Evolutionary conservation across 2,797 vertebrate species (phyloP).

Genomic region (Phrynocephalus forsythii): DNA sequence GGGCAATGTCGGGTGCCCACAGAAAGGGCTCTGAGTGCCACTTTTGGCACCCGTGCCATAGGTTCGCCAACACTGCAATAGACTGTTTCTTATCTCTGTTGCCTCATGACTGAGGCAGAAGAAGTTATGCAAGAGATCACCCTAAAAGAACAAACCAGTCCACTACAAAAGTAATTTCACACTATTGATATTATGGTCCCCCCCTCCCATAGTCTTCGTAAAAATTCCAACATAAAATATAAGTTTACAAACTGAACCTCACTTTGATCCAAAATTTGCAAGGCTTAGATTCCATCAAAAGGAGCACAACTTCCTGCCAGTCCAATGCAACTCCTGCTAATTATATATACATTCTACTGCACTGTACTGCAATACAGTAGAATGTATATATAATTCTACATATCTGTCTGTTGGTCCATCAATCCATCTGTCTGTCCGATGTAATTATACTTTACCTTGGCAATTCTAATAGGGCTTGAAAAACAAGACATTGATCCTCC

Average conservation of each 20-base stretch:
- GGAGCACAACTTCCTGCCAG: not conserved
- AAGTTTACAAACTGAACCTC: not conserved
- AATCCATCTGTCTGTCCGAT: no score
- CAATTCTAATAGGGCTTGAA: accelerated
- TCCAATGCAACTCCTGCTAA: not conserved
- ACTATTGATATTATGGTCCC: not conserved
- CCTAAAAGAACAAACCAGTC: not conserved
- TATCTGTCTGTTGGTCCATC: no score
- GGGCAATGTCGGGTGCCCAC: no score
- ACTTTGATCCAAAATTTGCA: not conserved
- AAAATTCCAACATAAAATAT: not conserved
- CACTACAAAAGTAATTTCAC: not conserved
- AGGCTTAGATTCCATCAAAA: not conserved
- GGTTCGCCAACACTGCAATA: no score
- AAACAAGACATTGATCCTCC: accelerated
- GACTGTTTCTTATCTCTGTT: no score
- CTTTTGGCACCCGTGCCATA: no score
- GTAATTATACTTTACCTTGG: not conserved
- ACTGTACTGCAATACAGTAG: no score
- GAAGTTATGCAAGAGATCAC: not conserved
- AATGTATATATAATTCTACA: no score
- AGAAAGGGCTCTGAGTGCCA: no score
- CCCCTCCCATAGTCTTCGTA: not conserved
- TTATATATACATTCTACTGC: no score
- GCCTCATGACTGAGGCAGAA: no score